Percentiles rank a stretch among this genome's conserved stretches.
Conservation (phyloP, 2,113 vertebrate genomes). For the Heterochromis multidens region DNA sequence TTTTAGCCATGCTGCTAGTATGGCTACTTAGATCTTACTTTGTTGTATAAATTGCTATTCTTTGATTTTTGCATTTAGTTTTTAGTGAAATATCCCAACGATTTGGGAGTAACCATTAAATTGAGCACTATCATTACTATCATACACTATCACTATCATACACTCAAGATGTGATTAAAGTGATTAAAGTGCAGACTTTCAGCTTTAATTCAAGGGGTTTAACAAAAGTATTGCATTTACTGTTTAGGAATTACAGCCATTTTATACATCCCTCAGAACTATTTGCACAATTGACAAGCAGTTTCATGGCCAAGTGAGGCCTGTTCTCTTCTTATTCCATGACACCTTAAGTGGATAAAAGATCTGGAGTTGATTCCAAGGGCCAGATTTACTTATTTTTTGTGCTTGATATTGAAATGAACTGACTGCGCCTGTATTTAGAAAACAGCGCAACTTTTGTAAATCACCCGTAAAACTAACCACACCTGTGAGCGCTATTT, state of each 20-base stretch:
- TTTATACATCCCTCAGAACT: not conserved
- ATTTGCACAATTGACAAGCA: not conserved
- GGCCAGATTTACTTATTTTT: not conserved
- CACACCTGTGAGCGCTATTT: too few species aligned
- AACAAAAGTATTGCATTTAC: too few species aligned
- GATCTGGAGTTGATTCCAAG: not conserved
- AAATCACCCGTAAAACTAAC: too few species aligned
- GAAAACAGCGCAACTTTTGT: too few species aligned
- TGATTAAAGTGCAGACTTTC: not conserved
- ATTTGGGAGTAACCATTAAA: not conserved
- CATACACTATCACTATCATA: too few species aligned
- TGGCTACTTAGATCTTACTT: not conserved
- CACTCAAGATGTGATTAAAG: too few species aligned
- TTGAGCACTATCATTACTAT: accelerated
- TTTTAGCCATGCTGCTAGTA: not conserved
- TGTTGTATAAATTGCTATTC: not conserved
- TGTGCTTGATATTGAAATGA: too few species aligned
- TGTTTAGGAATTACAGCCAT: not conserved
- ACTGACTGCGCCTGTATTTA: not conserved
- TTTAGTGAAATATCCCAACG: not conserved
- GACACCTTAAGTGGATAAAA: not conserved
- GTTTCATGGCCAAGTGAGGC: not conserved
- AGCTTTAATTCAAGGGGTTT: too few species aligned
- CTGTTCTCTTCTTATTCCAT: not conserved
- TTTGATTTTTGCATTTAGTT: not conserved